Base-by-base conservation (phyloP, 1,140 invertebrate genomes). In the Trichonephila clavipes region DNA sequence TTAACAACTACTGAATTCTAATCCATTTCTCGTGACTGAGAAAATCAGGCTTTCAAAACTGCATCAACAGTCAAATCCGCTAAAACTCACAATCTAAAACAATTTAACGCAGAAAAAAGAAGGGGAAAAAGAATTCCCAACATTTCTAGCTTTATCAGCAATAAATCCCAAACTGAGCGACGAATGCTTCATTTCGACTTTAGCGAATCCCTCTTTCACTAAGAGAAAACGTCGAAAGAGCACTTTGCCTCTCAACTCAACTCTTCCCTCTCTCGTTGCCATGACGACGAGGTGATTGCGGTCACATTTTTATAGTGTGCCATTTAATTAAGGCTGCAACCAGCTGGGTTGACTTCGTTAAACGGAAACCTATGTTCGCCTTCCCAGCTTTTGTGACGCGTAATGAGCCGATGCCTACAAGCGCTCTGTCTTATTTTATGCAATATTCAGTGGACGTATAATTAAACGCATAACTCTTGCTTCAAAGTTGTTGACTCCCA, bases 301-400 rank as follows among this genome's bases (percentile, higher is more conserved):
- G 82, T 85, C 82, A 58, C 82, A 85, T 85, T 85, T 85, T 85
- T 85, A 85, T 59, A 24, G 82, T 59, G 14, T 24, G 0, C 44
- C 21, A 51, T 85, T 85, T 85, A 85, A 85, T 85, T 85, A 85
- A 59, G 58, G 82, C 82, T n/a, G 82, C 72, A 77, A 77, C 72
- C 72, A 34, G 24, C 21, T 51, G 16, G 12, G 82, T 18, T 85
- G 82, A 51, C 21, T 59, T 19, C 51, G 44, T 58, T 85, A 83
- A 83, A 58, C 82, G 44, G 82, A 58, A 83, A 83, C 44, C 18
- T 28, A n/a, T 77, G 72, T 40, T 77, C 24, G 51, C 34, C 24
- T 28, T 77, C 82, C n/a, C 16, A 10, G 51, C 51, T 83, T 51
- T 51, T 51, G 51, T 34, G 69, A 6, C 24, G 69, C 10, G 69